These are phyloP conservation scores for Cosmopolites sordidus DNA, from an alignment of 2,888 invertebrate genomes.

Conservation along the genomic window DNA sequence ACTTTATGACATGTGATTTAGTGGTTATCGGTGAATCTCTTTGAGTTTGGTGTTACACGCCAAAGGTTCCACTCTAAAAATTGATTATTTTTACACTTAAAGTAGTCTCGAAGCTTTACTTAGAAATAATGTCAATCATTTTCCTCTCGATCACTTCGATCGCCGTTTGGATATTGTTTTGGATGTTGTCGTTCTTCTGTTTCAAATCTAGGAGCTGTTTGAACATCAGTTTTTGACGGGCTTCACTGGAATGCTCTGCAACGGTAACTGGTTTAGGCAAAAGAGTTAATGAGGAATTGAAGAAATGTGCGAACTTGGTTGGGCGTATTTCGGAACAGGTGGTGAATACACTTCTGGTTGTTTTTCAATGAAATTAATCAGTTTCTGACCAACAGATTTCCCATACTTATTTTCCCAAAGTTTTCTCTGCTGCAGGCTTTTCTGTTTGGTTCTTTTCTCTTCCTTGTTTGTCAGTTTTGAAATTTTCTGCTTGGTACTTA, in stretches of 20 bases:
- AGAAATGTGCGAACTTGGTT: conserved; percentile 17
- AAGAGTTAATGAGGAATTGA: too few species aligned
- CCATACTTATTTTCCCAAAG: conserved; percentile 32
- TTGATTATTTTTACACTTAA: too few species aligned
- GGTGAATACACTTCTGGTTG: conserved; percentile 22
- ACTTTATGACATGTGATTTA: too few species aligned
- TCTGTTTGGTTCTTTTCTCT: neutral
- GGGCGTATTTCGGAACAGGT: conserved; percentile 24
- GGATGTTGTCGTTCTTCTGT: conserved; percentile 33
- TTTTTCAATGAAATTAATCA: conserved; percentile 31
- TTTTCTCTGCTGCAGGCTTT: conserved; percentile 16
- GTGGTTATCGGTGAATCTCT: too few species aligned
- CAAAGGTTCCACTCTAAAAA: too few species aligned
- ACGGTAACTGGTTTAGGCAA: too few species aligned
- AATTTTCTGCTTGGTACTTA: conserved; percentile 9
- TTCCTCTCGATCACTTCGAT: conserved; percentile 38
- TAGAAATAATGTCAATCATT: conserved; percentile 35
- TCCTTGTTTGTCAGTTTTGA: conserved; percentile 3
- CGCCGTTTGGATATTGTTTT: conserved; percentile 38
- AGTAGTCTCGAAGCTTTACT: conserved; percentile 8
- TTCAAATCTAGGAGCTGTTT: conserved; percentile 29
- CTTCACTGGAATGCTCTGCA: conserved; percentile 6
- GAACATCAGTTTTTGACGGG: conserved; percentile 25
- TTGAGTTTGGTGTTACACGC: too few species aligned
- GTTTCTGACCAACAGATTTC: conserved; percentile 30